Evolutionary conservation across 2,888 invertebrate genomes (phyloP).

Genomic region (Pachydiplax longipennis): DNA sequence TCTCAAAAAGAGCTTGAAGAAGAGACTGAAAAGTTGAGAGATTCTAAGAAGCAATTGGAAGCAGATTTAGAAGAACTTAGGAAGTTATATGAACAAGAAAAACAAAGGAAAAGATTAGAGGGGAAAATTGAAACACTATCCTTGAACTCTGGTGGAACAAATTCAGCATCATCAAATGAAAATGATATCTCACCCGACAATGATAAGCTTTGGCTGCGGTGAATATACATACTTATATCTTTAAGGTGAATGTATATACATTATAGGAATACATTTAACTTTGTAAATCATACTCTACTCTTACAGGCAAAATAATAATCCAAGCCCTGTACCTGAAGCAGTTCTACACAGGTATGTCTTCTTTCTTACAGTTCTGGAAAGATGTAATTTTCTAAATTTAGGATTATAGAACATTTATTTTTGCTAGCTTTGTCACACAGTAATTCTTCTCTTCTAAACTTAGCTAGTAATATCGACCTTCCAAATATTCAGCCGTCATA

Average conservation of each 20-base stretch:
- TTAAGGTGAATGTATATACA: background rate
- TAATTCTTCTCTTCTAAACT: no score
- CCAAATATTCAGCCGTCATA: no score
- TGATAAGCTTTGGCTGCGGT: slow-evolving; percentile 15
- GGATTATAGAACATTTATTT: no score
- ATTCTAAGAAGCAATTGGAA: slow-evolving; percentile 64
- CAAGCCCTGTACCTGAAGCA: slow-evolving; percentile 58
- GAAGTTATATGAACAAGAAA: slow-evolving; percentile 64
- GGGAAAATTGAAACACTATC: slow-evolving; percentile 22
- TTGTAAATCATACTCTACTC: background rate
- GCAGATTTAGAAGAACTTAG: slow-evolving; percentile 67
- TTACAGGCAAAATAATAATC: slow-evolving; percentile 44
- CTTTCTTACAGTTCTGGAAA: background rate
- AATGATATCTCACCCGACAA: background rate
- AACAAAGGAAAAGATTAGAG: slow-evolving; percentile 54
- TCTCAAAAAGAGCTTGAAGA: background rate
- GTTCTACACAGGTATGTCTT: slow-evolving; percentile 60
- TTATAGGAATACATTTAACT: no score
- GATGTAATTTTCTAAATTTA: no score
- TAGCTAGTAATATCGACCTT: no score
- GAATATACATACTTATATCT: background rate
- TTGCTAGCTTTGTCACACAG: no score
- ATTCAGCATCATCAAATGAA: slow-evolving; percentile 38
- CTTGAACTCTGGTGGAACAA: slow-evolving; percentile 8
- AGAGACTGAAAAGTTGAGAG: slow-evolving; percentile 8